These are phyloP conservation scores for Tachina lurida DNA, from an alignment of 2,888 invertebrate genomes.

Conservation along the genomic window DNA sequence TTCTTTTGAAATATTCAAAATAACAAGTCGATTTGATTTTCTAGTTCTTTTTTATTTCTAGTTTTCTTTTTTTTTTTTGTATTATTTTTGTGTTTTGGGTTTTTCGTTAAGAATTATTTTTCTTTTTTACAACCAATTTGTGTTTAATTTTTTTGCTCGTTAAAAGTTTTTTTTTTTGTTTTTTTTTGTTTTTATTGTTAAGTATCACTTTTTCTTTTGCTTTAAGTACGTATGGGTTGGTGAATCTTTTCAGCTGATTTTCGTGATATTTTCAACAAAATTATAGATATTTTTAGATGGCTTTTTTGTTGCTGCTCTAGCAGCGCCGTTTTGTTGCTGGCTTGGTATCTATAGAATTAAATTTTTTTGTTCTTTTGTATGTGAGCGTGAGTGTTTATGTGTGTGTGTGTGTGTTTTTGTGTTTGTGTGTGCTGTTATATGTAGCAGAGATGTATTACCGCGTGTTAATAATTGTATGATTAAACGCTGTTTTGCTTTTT, in stretches of 20 bases:
- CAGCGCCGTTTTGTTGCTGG: not conserved
- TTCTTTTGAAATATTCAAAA: constrained; percentile 58
- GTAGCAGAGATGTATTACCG: constrained; percentile 40
- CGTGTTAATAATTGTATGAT: constrained; percentile 29
- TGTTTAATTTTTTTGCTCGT: constrained; percentile 47
- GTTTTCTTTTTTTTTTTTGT: constrained; percentile 35
- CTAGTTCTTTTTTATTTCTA: constrained; percentile 38
- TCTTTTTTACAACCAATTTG: constrained; percentile 64
- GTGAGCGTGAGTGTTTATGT: constrained; percentile 11
- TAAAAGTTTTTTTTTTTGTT: constrained; percentile 29
- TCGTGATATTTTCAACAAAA: constrained; percentile 58
- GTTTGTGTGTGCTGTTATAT: constrained; percentile 9
- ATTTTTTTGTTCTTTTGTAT: constrained; percentile 39
- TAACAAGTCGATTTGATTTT: constrained; percentile 53
- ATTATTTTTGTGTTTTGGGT: constrained; percentile 14
- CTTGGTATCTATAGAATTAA: constrained; percentile 21
- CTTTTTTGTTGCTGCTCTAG: constrained; percentile 25
- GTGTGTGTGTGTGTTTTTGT: not conserved
- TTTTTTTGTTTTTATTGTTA: constrained; percentile 36
- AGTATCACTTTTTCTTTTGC: constrained; percentile 58
- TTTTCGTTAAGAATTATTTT: constrained; percentile 61
- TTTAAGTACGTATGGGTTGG: constrained; percentile 60
- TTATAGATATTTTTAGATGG: constrained; percentile 61
- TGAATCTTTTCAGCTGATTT: constrained; percentile 51
- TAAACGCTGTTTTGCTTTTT: constrained; percentile 14